Evolutionary conservation across 2,797 vertebrate genomes (phyloP).

Genomic region (Cheracebus regulus): DNA sequence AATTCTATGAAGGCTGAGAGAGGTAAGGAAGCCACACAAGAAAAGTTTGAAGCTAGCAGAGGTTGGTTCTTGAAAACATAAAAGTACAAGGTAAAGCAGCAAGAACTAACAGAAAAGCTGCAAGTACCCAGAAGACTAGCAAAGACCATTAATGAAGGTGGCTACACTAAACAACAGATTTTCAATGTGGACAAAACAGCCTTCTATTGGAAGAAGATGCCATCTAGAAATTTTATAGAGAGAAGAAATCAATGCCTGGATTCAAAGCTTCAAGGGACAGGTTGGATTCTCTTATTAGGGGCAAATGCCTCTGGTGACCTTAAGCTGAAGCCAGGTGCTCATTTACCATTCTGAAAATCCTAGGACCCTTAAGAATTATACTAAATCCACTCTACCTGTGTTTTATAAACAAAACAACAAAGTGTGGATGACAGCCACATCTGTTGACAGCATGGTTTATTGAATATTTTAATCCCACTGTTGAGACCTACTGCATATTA

Average conservation of each 20-base stretch:
- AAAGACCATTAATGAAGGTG: background rate
- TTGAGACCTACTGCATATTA: background rate
- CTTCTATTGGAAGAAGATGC: background rate
- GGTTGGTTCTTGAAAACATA: background rate
- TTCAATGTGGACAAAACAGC: background rate
- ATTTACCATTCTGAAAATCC: background rate
- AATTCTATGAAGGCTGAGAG: background rate
- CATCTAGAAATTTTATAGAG: background rate
- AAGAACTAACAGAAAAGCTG: background rate
- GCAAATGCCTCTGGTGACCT: background rate
- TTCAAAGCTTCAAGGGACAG: background rate
- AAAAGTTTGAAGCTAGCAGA: background rate
- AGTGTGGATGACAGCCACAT: background rate
- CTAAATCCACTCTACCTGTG: background rate
- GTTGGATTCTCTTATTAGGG: background rate
- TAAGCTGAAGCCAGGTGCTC: background rate
- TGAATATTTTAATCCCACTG: background rate
- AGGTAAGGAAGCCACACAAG: background rate
- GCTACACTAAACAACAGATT: background rate
- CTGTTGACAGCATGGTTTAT: background rate
- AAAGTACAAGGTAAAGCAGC: background rate
- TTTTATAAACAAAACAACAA: background rate
- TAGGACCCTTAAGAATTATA: background rate
- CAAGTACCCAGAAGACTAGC: background rate
- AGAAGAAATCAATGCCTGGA: background rate